Evolutionary conservation across 2,797 vertebrate genomes (phyloP).

Genomic region (Hozukius guyotensis): DNA sequence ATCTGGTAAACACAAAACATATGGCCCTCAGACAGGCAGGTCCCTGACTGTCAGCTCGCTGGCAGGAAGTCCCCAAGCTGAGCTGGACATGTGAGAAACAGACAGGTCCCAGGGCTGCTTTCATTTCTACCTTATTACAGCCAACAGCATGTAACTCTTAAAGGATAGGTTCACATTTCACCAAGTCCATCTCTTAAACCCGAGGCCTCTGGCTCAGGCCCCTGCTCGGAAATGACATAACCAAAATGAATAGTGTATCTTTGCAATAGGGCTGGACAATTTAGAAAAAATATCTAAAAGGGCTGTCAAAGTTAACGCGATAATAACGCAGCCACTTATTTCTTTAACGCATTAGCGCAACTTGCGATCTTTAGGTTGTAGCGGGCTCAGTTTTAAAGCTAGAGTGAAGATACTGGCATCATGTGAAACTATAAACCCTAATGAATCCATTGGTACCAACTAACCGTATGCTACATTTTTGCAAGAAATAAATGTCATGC

Average conservation of each 20-base stretch:
- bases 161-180: background rate
- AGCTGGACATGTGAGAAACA: slow-evolving; percentile 35
- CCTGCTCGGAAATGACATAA: background rate
- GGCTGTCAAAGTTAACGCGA: too few relatives aligned
- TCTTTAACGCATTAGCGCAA: too few relatives aligned
- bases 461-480: too few relatives aligned
- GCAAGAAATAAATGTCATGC: too few relatives aligned
- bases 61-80: slow-evolving; percentile 25
- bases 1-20: slow-evolving; percentile 69
- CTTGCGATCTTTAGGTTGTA: too few relatives aligned
- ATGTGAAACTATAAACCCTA: too few relatives aligned
- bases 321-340: too few relatives aligned
- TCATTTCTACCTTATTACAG: slow-evolving; percentile 11
- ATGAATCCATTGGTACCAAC: too few relatives aligned
- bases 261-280: background rate
- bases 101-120: slow-evolving; percentile 7
- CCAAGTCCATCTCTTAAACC: background rate
- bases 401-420: too few relatives aligned
- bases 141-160: background rate
- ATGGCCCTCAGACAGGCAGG: slow-evolving; percentile 45
- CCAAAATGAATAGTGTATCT: background rate
- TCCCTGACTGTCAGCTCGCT: slow-evolving; percentile 28
- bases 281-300: background rate
- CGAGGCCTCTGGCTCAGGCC: background rate
- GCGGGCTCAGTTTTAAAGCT: too few relatives aligned